Percentiles rank a stretch among this genome's conserved stretches.
Evolutionary conservation across 2,888 invertebrate genomes (phyloP).

Genomic region (Rotaria socialis): DNA sequence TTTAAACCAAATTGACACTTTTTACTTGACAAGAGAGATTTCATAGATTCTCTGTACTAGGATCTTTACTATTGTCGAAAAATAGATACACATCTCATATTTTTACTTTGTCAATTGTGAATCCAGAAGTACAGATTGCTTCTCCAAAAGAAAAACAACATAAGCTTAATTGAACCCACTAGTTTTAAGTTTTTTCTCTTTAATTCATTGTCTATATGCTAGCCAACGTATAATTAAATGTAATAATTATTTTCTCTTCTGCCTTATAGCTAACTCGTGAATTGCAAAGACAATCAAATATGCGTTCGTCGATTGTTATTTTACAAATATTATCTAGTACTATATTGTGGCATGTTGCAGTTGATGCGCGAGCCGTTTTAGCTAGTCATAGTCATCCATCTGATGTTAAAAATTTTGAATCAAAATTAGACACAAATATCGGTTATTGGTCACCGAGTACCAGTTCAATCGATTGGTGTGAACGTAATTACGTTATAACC

Average conservation of each 20-base stretch:
- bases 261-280: neutral
- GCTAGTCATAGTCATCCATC: neutral
- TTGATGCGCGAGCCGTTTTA: neutral
- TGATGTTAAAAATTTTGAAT: slow-evolving; percentile 24
- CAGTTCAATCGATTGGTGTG: neutral
- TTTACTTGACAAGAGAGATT: too few species aligned
- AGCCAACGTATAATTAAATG: neutral
- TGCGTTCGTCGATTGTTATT: neutral
- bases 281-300: neutral
- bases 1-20: too few species aligned
- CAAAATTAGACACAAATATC: neutral
- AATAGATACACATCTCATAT: too few species aligned
- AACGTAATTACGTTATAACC: neutral
- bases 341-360: neutral
- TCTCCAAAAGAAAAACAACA: too few species aligned
- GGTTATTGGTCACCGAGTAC: slow-evolving; percentile 36
- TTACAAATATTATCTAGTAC: neutral
- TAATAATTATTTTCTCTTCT: neutral
- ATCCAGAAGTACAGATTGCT: too few species aligned
- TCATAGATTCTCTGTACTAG: too few species aligned
- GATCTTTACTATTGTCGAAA: too few species aligned
- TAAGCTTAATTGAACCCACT: neutral
- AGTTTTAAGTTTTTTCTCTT: neutral
- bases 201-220: neutral
- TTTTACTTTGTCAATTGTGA: too few species aligned